phyloP scores from a whole-genome alignment of 64 coral and sea anemone species.

The Cladopsammia gracilis region DNA sequence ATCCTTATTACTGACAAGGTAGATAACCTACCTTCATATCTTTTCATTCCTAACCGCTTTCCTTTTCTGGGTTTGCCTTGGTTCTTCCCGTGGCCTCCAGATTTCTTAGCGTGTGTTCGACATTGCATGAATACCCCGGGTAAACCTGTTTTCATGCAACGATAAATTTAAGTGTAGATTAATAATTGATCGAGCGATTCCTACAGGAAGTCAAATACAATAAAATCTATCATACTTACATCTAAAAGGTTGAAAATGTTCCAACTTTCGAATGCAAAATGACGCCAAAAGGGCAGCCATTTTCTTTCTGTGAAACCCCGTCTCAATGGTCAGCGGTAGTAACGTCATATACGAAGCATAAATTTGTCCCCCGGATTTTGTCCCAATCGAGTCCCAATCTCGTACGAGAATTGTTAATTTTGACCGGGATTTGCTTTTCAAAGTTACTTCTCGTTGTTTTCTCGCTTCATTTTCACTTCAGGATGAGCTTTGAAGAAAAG shows the following conservation, averaged over 20 bases:
- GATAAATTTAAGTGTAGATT: neutral
- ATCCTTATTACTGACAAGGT: neutral
- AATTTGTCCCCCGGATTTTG: neutral
- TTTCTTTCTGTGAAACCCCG: neutral
- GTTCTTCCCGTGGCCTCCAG: conserved; percentile 91
- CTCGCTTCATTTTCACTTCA: neutral
- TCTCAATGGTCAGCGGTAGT: neutral
- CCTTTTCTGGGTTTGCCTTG: conserved; percentile 94
- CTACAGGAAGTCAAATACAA: neutral
- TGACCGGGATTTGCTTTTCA: neutral
- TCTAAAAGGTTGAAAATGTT: conserved; percentile 19
- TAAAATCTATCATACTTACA: neutral
- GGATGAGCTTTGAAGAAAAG: neutral
- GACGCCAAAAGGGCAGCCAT: conserved; percentile 20
- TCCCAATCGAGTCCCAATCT: no score
- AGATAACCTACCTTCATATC: conserved; percentile 79
- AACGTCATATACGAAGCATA: neutral
- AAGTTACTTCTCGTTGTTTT: no score
- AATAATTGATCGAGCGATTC: neutral
- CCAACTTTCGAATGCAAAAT: conserved; percentile 20
- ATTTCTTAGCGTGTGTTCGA: conserved; percentile 86
- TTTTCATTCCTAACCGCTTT: conserved; percentile 88
- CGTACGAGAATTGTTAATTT: neutral
- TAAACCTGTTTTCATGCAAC: conserved; percentile 1
- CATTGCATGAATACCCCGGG: conserved; percentile 9